Percentiles rank a stretch among this genome's conserved stretches.
phyloP scores from a whole-genome alignment of 2,888 invertebrate species.

The Lathronympha strigana region DNA sequence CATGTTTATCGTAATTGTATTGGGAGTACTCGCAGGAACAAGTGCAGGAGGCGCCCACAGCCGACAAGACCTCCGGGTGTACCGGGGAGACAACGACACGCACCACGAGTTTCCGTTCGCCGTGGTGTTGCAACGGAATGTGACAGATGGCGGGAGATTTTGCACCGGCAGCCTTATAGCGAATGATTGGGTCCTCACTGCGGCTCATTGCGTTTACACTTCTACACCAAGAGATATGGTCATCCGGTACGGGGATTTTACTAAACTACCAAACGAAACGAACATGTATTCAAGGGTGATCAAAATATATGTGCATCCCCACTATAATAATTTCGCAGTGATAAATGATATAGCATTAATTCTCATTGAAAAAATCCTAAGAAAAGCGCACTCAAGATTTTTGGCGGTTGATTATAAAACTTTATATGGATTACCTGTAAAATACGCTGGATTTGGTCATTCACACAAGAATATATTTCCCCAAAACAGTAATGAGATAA shows the following conservation, averaged over 20 bases:
- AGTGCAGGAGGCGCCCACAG: no score
- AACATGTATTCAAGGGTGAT: not conserved
- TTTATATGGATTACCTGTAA: not conserved
- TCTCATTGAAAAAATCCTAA: not conserved
- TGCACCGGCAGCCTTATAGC: constrained; percentile 1
- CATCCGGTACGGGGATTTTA: not conserved
- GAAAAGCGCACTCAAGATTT: not conserved
- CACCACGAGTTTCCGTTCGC: no score
- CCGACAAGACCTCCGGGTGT: no score
- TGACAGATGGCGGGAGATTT: no score
- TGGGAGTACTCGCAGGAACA: no score
- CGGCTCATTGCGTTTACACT: not conserved
- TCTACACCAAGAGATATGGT: not conserved
- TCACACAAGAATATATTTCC: no score
- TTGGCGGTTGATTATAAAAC: no score
- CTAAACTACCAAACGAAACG: not conserved
- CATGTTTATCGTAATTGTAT: no score
- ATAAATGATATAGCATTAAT: not conserved
- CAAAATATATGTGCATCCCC: not conserved
- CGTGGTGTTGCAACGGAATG: no score
- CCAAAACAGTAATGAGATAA: no score
- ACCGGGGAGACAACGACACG: no score
- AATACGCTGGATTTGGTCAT: constrained; percentile 17
- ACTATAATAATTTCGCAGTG: not conserved
- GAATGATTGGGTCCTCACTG: not conserved